Percentiles rank a stretch among this genome's conserved stretches.
Evolutionary conservation across 1,140 invertebrate species (phyloP).

Genomic region (Solenopsis invicta): DNA sequence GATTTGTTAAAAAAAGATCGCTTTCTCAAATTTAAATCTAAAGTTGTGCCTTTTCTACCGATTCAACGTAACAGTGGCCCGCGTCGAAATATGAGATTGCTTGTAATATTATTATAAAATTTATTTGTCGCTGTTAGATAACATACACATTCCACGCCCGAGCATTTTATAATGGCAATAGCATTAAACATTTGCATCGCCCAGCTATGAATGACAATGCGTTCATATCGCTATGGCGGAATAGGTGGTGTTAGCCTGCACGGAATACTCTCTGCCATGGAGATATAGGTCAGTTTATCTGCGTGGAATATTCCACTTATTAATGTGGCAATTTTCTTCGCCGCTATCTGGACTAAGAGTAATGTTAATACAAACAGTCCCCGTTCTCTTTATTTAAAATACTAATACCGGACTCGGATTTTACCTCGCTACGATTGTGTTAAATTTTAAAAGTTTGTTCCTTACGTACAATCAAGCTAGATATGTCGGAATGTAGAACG

Average conservation of each 20-base stretch:
- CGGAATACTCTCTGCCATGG: slow-evolving; percentile 54
- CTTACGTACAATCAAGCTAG: neutral
- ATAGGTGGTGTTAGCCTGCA: slow-evolving; percentile 39
- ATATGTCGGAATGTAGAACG: too few species aligned
- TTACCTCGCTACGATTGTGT: neutral
- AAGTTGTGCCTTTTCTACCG: neutral
- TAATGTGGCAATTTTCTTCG: slow-evolving; percentile 48
- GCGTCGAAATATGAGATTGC: neutral
- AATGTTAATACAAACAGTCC: slow-evolving; percentile 10
- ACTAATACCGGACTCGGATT: neutral
- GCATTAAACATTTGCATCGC: slow-evolving; percentile 59
- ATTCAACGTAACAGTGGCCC: neutral
- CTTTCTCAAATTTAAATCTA: neutral
- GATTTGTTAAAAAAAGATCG: neutral
- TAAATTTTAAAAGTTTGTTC: neutral
- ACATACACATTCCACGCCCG: neutral
- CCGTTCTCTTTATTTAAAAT: neutral
- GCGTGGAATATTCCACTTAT: slow-evolving; percentile 59
- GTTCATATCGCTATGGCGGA: slow-evolving; percentile 54
- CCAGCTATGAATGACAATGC: slow-evolving; percentile 55
- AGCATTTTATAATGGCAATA: slow-evolving; percentile 50
- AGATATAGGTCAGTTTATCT: slow-evolving; percentile 59
- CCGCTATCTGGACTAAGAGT: slow-evolving; percentile 26
- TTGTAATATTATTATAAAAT: neutral
- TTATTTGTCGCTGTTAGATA: slow-evolving; percentile 18